Base-by-base conservation (phyloP, 92 coral and sea anemone genomes). In the Phymanthus crucifer region DNA sequence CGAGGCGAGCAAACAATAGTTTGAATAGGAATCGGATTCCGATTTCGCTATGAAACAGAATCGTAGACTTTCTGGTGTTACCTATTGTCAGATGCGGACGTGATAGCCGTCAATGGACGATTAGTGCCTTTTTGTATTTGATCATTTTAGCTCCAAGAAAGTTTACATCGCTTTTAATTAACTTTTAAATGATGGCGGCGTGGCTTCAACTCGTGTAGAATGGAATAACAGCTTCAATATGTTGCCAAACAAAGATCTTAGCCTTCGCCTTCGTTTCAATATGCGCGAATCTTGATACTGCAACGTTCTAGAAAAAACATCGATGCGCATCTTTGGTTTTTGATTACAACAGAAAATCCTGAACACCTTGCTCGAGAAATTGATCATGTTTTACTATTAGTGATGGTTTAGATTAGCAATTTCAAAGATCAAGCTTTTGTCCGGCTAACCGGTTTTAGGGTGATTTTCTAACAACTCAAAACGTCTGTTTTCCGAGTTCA, bases 81-180 rank as follows among this genome's bases (percentile, higher is more conserved):
- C 70, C 17, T 16, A 38, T 33, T 37, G 69, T 19, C 2, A 75
- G 80, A 75, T 57, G 45, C 56, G 68, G 68, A 54, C 80, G 32
- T 21, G 75, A 71, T 71, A 71, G 48, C 75, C 57, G 75, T 36
- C 75, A 71, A 6, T 40, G 57, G 40, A 58, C 81, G 68, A 77
- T 77, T 77, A 77, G 47, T 72, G 72, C 64, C 48, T 72, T 77
- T 24, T 77, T 77, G 81, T 65, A 32, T 40, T 61, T 35, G 68
- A 64, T 70, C 72, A 64, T 77, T 77, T 77, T 58, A 64, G 72
- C 29, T 77, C 72, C 40, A 64, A 77, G 50, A 65, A 38, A 35
- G 50, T 77, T n/a, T 40, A 35, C 48, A 17, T 77, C 72, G 57
- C 14, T 34, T 40, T 57, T 77, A 77, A 77, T 77, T 77, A 77